Conservation (phyloP, 2,888 invertebrate species). For the Desoria tigrina region DNA sequence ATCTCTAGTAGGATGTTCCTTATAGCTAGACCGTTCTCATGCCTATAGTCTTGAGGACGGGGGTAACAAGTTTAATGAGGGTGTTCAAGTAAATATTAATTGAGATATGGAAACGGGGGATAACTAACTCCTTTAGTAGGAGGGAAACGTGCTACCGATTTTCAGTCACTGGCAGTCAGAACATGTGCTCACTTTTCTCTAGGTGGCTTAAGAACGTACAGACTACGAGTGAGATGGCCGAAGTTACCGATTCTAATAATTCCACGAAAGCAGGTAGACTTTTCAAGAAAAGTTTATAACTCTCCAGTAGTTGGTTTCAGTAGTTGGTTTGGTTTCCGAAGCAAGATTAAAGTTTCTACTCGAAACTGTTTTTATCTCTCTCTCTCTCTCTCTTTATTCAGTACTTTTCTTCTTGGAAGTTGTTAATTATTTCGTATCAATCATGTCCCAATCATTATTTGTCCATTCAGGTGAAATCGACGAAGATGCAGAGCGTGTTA, state of each 20-base stretch:
- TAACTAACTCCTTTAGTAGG: slow-evolving; percentile 11
- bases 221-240: slow-evolving; percentile 24
- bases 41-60: too few relatives aligned
- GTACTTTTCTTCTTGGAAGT: too few relatives aligned
- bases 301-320: not conserved
- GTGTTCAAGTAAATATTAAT: not conserved
- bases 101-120: not conserved
- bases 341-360: too few relatives aligned
- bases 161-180: slow-evolving; percentile 11
- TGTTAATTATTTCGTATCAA: too few relatives aligned
- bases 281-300: not conserved
- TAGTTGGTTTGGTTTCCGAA: too few relatives aligned
- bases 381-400: too few relatives aligned
- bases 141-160: slow-evolving; percentile 9
- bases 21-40: too few relatives aligned
- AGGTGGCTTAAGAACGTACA: slow-evolving; percentile 51
- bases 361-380: too few relatives aligned
- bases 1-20: too few relatives aligned
- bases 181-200: slow-evolving; percentile 38
- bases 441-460: too few relatives aligned
- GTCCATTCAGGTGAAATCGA: slow-evolving; percentile 11
- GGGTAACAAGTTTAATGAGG: too few relatives aligned
- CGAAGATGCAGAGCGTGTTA: slow-evolving; percentile 48
- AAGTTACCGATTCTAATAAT: not conserved
- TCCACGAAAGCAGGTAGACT: not conserved